These are phyloP conservation scores for Astreopora myriophthalma DNA, from an alignment of 64 coral and sea anemone species.

Conservation along the genomic window DNA sequence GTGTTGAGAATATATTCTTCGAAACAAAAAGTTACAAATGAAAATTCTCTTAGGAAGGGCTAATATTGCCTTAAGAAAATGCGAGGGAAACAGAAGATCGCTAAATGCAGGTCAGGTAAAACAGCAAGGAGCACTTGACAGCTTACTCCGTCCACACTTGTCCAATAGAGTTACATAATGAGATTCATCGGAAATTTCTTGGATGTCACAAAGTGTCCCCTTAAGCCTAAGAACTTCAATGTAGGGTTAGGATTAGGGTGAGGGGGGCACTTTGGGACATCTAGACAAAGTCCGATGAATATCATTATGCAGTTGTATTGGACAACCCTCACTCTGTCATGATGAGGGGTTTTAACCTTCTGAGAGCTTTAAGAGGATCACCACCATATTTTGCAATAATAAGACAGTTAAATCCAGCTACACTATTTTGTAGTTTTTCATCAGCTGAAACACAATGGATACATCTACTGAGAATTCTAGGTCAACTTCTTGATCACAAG, in stretches of 20 bases:
- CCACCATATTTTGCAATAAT: constrained; percentile 64
- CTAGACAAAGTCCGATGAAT: too few relatives aligned
- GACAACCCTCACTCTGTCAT: too few relatives aligned
- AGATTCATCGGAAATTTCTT: too few relatives aligned
- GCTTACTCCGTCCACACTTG: constrained; percentile 35
- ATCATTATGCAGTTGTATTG: too few relatives aligned
- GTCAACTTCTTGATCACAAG: constrained; percentile 44
- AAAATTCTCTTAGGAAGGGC: constrained; percentile 56
- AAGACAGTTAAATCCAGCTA: constrained; percentile 9
- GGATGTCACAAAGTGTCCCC: too few relatives aligned
- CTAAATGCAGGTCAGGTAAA: constrained; percentile 41
- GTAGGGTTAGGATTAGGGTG: too few relatives aligned
- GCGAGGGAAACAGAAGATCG: constrained; percentile 41
- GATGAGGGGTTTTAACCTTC: constrained; percentile 40
- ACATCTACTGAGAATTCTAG: constrained; percentile 19
- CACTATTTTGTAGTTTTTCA: constrained; percentile 7
- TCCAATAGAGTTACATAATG: too few relatives aligned
- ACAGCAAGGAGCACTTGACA: constrained; percentile 58
- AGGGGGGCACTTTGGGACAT: too few relatives aligned
- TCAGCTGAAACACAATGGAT: constrained; percentile 40
- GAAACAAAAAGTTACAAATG: constrained; percentile 58
- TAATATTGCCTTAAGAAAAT: constrained; percentile 56
- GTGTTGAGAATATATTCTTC: constrained; percentile 45
- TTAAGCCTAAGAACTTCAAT: too few relatives aligned
- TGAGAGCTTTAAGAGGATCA: constrained; percentile 43